Evolutionary conservation across 2,797 vertebrate genomes (phyloP), one percentile per base, ranked within the genome.

Genomic region (Cyprinodon diabolis): DNA sequence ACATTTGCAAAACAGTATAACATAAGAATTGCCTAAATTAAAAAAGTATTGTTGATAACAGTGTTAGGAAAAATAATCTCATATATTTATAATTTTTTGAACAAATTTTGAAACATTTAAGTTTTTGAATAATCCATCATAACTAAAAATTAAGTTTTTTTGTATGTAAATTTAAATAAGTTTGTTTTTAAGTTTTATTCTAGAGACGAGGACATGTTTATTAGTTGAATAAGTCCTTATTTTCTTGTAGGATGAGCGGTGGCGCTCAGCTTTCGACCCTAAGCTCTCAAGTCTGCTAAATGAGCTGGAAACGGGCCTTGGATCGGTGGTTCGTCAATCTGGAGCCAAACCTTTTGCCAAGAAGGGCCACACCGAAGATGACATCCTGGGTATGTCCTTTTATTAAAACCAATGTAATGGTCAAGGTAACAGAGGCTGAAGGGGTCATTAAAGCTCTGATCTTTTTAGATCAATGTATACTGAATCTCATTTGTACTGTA

Each of bases 271-370:
- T 12, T 96, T 98, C 89, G 97, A 99, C 90, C 97, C 97, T 0
- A 98, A 98, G 84, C 93, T 99, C 30, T 97, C 98, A 76, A 94
- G 93, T 74, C 94, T 99, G 86, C 91, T 99, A 84, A 96, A 91
- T 88, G 97, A 99, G 62, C 93, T 99, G 75, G 97, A 99, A 90
- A 86, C 91, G 66, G 97, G 97, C 7, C 91, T 99, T 84, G 96
- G 97, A 72, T 94, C 96, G 68, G 91, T 96, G 86, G 92, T 99
- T 47, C 95, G 96, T 63, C 95, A 95, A 82, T 93, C 95, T 74
- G 94, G 96, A 84, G 74, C 89, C 68, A 90, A 90, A 54, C 85
- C 91, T 25, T 91, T 87, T 57, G 91, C 92, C 76, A 74, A 89
- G 82, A 96, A 90, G 78, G 87, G 90, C 66, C 89, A 79, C 6